Base-by-base conservation (phyloP, 2,888 invertebrate species). In the Galerucella calmariensis region DNA sequence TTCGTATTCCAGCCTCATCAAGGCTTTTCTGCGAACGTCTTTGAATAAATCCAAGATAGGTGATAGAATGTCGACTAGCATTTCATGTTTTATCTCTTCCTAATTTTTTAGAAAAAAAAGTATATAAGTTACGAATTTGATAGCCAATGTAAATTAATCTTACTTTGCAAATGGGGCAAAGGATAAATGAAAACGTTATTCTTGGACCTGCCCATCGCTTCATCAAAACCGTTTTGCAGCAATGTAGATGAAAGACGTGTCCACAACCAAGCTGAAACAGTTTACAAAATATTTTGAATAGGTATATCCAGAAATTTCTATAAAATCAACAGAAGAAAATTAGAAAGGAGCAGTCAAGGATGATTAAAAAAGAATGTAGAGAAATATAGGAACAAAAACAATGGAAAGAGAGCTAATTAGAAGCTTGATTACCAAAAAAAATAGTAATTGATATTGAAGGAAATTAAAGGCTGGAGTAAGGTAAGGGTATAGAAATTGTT, bases 101-200 rank as follows among this genome's bases (percentile, higher is more conserved):
- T 94, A 79, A 41, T 48, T 20, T 20, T 4, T 46, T 1, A 41
- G 27, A 41, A 41, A 41, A 9, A 41, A 41, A 41, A 41, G 35
- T 41, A 9, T 8, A 41, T 1, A 41, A 41, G 35, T 9, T 41
- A 41, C 35, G 35, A 41, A 41, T 41, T 41, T 41, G 8, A 41
- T 41, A 41, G 35, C 35, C 24, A 27, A 5, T 24, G 3, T 5
- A 10, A 6, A 48, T 9, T 67, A 4, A 20, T 79, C 85, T 87
- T 88, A 95, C 94, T 91, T 98, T 98, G 88, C 99, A 99, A 82
- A 99, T 97, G 0, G 99, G 98, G 86, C 99, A 99, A 72, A 95
- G 91, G 0, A 98, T 94, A 87, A 99, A 99, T 1, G 97, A 95
- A 86, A 99, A 99, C 0, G 97, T 96, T 63, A 99, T 98, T 78